Percentiles rank a stretch among this genome's conserved stretches.
phyloP scores from a whole-genome alignment of 2,888 invertebrate species.

The Mythimna albipuncta region DNA sequence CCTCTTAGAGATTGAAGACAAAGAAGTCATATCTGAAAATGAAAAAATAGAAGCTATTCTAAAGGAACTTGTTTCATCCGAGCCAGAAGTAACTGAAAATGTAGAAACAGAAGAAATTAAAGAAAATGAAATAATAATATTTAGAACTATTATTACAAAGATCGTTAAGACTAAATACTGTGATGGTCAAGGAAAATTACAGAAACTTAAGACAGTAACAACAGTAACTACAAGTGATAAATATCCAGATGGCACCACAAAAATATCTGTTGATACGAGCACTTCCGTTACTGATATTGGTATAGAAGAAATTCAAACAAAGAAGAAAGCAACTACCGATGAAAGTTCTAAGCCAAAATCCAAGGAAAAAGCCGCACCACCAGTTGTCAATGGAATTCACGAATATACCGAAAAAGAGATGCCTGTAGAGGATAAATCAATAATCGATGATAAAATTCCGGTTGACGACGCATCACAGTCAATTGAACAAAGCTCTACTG shows the following conservation, averaged over 20 bases:
- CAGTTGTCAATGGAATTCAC: slow-evolving; percentile 44
- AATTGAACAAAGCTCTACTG: slow-evolving; percentile 48
- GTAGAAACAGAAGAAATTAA: slow-evolving; percentile 69
- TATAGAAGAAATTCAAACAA: slow-evolving; percentile 30
- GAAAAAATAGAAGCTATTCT: slow-evolving; percentile 43
- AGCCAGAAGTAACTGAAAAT: slow-evolving; percentile 70
- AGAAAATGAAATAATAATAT: slow-evolving; percentile 72
- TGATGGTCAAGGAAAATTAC: slow-evolving; percentile 68
- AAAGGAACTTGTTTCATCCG: slow-evolving; percentile 60
- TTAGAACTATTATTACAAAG: slow-evolving; percentile 76
- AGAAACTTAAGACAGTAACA: slow-evolving; percentile 79
- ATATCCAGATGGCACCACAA: slow-evolving; percentile 79
- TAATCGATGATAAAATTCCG: not conserved
- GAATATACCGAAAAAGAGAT: slow-evolving; percentile 9
- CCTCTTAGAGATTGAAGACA: slow-evolving; percentile 53
- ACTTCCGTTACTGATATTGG: slow-evolving; percentile 53
- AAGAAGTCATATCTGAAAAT: slow-evolving; percentile 20
- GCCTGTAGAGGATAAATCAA: not conserved
- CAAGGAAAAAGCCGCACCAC: slow-evolving; percentile 2
- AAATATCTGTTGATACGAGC: slow-evolving; percentile 69
- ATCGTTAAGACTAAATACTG: slow-evolving; percentile 77
- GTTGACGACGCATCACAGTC: slow-evolving; percentile 53
- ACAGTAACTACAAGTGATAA: slow-evolving; percentile 81
- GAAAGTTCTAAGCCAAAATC: slow-evolving; percentile 6
- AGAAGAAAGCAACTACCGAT: slow-evolving; percentile 14